These are phyloP conservation scores for Fratercula arctica DNA, from an alignment of 2,797 vertebrate genomes.

Conservation along the genomic window DNA sequence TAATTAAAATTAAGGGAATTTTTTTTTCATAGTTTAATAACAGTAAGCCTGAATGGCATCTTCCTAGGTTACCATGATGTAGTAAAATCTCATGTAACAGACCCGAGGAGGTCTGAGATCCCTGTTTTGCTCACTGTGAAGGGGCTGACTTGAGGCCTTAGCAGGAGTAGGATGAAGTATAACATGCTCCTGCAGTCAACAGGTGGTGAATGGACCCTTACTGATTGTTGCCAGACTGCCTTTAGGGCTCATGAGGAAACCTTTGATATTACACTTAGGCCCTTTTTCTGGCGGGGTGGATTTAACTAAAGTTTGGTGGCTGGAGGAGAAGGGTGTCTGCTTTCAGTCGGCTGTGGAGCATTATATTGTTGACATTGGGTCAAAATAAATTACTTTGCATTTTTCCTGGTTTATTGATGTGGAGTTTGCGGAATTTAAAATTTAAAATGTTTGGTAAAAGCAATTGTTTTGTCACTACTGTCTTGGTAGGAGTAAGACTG, in stretches of 20 bases:
- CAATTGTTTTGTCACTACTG: neutral
- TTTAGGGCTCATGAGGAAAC: neutral
- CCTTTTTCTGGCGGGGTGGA: neutral
- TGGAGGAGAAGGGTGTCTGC: conserved; percentile 8
- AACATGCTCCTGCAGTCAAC: neutral
- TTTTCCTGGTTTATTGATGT: neutral
- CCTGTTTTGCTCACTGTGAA: neutral
- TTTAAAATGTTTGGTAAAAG: neutral
- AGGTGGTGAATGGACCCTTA: neutral
- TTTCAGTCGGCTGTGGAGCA: neutral
- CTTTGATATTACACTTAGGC: conserved; percentile 32
- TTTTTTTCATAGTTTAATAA: neutral
- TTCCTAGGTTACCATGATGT: neutral
- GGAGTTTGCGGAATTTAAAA: neutral
- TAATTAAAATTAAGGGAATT: neutral
- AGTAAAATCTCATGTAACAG: neutral
- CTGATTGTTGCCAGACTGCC: conserved; percentile 50
- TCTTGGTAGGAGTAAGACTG: neutral
- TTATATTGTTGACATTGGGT: neutral
- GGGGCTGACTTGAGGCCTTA: neutral
- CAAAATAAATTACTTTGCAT: neutral
- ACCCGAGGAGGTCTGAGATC: neutral
- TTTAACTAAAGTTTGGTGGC: neutral
- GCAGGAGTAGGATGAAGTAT: neutral
- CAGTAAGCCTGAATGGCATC: neutral